Conservation (phyloP, 2,888 invertebrate species). For the Xanthia togata region DNA sequence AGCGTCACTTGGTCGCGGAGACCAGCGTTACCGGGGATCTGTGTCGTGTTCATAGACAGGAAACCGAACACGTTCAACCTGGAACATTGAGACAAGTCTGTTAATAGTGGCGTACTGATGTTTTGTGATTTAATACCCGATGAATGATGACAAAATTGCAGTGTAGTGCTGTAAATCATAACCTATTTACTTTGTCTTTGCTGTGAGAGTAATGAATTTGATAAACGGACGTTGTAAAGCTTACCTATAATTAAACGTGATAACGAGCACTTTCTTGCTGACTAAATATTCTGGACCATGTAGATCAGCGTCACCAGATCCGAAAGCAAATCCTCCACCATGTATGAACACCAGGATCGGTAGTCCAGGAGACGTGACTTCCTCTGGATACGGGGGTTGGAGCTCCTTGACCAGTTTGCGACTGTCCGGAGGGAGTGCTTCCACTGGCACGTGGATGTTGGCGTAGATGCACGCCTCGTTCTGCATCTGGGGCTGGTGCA, state of each 20-base stretch:
- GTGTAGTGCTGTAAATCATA: not conserved
- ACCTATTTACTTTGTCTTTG: not conserved
- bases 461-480: constrained; percentile 84
- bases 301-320: constrained; percentile 83
- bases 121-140: not conserved
- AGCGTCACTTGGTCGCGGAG: constrained; percentile 85
- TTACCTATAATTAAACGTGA: constrained; percentile 88
- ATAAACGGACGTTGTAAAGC: not conserved
- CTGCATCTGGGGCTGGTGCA: constrained; percentile 71
- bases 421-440: constrained; percentile 65
- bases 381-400: constrained; percentile 61
- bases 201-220: not conserved
- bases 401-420: constrained; percentile 57
- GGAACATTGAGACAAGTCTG: constrained; percentile 60
- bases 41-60: constrained; percentile 79
- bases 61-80: constrained; percentile 86
- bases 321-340: constrained; percentile 86
- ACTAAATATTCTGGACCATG: constrained; percentile 85
- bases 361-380: constrained; percentile 62
- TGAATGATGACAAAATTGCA: not conserved
- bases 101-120: constrained; percentile 11
- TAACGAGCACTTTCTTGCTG: constrained; percentile 80
- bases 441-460: constrained; percentile 82
- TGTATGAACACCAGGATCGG: constrained; percentile 86
- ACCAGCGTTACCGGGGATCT: constrained; percentile 86